These are phyloP conservation scores for Eupithecia inturbata DNA, from an alignment of 2,888 invertebrate species.

Conservation along the genomic window DNA sequence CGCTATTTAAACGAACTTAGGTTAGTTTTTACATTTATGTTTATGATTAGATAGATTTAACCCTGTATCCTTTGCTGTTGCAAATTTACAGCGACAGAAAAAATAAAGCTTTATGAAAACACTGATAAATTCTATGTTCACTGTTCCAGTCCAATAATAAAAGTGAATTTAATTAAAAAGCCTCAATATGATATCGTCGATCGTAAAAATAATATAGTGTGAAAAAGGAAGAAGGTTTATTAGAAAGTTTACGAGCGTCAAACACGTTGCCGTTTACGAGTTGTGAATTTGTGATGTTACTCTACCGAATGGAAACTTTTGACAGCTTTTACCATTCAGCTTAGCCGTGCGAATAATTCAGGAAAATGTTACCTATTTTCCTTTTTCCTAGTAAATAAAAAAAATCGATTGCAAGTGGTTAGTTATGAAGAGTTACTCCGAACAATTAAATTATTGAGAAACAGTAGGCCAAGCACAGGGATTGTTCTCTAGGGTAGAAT, in stretches of 20 bases:
- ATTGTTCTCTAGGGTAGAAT: too few species aligned
- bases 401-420: background rate
- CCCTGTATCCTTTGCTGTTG: background rate
- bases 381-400: background rate
- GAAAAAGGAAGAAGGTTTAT: conserved; percentile 69
- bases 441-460: too few species aligned
- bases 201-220: conserved; percentile 43
- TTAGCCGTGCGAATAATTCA: conserved; percentile 3
- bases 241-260: conserved; percentile 67
- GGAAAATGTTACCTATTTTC: conserved; percentile 33
- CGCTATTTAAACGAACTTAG: too few species aligned
- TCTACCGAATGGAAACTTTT: conserved; percentile 18
- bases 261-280: conserved; percentile 50
- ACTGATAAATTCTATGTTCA: background rate
- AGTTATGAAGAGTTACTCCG: too few species aligned
- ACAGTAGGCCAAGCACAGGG: too few species aligned
- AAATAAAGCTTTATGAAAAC: background rate
- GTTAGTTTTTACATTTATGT: too few species aligned
- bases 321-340: background rate
- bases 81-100: background rate
- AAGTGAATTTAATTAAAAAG: conserved; percentile 13
- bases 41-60: too few species aligned
- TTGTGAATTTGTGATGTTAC: conserved; percentile 14
- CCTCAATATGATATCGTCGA: conserved; percentile 22
- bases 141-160: background rate